Conservation (phyloP, 2,888 invertebrate species). For the Apeira syringaria region DNA sequence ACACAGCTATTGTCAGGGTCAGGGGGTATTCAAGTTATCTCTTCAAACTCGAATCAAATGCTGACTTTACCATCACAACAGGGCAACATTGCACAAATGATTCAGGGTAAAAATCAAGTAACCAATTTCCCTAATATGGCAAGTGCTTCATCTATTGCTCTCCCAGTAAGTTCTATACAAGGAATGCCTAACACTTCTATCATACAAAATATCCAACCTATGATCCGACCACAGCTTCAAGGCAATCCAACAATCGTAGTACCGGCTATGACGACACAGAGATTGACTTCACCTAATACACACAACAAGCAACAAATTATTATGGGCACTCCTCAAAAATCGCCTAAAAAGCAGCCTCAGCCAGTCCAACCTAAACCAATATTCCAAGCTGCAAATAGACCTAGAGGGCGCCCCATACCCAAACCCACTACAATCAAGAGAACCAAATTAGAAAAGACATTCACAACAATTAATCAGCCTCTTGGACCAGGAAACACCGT, state of each 20-base stretch:
- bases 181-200: constrained; percentile 74
- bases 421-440: constrained; percentile 75
- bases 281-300: constrained; percentile 67
- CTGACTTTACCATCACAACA: constrained; percentile 72
- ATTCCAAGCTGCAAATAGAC: constrained; percentile 70
- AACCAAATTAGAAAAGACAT: constrained; percentile 76
- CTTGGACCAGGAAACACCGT: constrained; percentile 78
- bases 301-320: constrained; percentile 76
- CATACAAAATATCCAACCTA: constrained; percentile 78
- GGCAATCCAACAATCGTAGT: constrained; percentile 76
- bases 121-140: constrained; percentile 77
- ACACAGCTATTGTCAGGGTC: constrained; percentile 69
- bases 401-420: constrained; percentile 72
- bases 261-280: constrained; percentile 73
- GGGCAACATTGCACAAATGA: constrained; percentile 61
- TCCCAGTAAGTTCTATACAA: constrained; percentile 77
- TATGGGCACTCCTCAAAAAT: constrained; percentile 67
- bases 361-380: constrained; percentile 78
- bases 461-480: constrained; percentile 73
- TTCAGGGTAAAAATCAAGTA: constrained; percentile 75
- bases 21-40: constrained; percentile 78
- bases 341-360: constrained; percentile 74
- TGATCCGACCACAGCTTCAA: constrained; percentile 76
- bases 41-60: constrained; percentile 79
- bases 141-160: constrained; percentile 74